Conservation (phyloP, 2,888 invertebrate species). For the Amaurobius ferox region DNA sequence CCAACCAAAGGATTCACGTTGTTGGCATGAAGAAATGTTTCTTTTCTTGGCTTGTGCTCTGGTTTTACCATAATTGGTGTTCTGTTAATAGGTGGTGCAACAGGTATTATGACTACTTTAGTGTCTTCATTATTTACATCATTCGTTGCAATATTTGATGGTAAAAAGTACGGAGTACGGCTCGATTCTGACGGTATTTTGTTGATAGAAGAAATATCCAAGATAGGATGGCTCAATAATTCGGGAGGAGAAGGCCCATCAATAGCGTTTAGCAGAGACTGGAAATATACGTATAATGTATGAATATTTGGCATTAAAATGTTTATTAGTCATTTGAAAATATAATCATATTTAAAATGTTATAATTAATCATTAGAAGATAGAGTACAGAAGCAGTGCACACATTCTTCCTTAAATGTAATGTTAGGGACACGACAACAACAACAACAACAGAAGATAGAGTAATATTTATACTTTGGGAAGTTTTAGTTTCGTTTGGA, state of each 20-base stretch:
- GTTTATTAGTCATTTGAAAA: too few species aligned
- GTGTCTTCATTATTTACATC: slow-evolving; percentile 22
- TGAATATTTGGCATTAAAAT: neutral
- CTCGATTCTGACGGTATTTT: neutral
- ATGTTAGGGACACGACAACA: too few species aligned
- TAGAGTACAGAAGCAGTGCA: too few species aligned
- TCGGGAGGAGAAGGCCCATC: slow-evolving; percentile 24
- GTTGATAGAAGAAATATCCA: slow-evolving; percentile 13
- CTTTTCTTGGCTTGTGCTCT: slow-evolving; percentile 29
- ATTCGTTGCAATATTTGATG: slow-evolving; percentile 9
- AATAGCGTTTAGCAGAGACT: slow-evolving; percentile 30
- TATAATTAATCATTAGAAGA: too few species aligned
- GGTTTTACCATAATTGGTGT: slow-evolving; percentile 22
- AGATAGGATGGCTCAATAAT: slow-evolving; percentile 10
- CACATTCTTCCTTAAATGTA: too few species aligned
- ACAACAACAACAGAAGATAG: too few species aligned
- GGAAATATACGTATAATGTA: neutral
- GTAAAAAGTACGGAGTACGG: slow-evolving; percentile 25
- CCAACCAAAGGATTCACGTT: slow-evolving; percentile 11
- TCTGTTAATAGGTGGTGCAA: slow-evolving; percentile 13
- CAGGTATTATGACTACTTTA: slow-evolving; percentile 40
- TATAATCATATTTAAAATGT: too few species aligned
- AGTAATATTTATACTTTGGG: too few species aligned
- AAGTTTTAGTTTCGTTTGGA: too few species aligned
- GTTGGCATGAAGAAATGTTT: slow-evolving; percentile 10